phyloP scores from a whole-genome alignment of 1,140 invertebrate species.

The Dendrolimus punctatus region DNA sequence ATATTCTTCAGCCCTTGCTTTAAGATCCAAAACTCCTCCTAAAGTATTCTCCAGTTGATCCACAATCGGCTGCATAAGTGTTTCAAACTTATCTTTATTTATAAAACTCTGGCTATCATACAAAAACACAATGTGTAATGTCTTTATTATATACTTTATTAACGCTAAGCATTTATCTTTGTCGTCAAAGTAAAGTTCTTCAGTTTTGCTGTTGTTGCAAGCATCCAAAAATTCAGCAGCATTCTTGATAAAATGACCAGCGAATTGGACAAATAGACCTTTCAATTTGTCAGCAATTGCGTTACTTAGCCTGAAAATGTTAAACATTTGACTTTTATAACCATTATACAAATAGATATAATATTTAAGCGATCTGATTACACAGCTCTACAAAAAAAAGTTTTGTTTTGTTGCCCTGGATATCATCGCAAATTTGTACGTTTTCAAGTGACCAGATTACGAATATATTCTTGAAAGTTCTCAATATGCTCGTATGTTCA shows the following conservation, averaged over 20 bases:
- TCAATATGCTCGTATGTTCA: too few relatives aligned
- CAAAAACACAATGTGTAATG: constrained; percentile 83
- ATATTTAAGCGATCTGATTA: too few relatives aligned
- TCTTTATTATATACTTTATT: constrained; percentile 80
- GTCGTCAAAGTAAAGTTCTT: constrained; percentile 66
- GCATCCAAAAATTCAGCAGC: constrained; percentile 79
- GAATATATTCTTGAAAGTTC: too few relatives aligned
- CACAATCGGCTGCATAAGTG: constrained; percentile 87
- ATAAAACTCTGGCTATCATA: constrained; percentile 89
- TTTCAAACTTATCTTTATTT: constrained; percentile 87
- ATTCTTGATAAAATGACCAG: constrained; percentile 87
- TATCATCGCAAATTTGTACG: too few relatives aligned
- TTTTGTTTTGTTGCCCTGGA: too few relatives aligned
- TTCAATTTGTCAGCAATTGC: constrained; percentile 87
- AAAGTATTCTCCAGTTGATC: constrained; percentile 90
- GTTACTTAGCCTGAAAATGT: constrained; percentile 75
- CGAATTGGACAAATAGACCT: constrained; percentile 91
- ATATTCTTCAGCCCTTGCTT: constrained; percentile 74
- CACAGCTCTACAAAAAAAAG: too few relatives aligned
- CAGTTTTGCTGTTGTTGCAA: constrained; percentile 71
- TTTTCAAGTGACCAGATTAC: too few relatives aligned
- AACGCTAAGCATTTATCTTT: constrained; percentile 74
- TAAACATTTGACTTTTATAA: background rate
- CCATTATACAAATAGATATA: background rate
- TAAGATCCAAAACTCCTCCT: constrained; percentile 74